These are phyloP conservation scores for Indicator indicator DNA, from an alignment of 2,113 vertebrate genomes.

Conservation along the genomic window DNA sequence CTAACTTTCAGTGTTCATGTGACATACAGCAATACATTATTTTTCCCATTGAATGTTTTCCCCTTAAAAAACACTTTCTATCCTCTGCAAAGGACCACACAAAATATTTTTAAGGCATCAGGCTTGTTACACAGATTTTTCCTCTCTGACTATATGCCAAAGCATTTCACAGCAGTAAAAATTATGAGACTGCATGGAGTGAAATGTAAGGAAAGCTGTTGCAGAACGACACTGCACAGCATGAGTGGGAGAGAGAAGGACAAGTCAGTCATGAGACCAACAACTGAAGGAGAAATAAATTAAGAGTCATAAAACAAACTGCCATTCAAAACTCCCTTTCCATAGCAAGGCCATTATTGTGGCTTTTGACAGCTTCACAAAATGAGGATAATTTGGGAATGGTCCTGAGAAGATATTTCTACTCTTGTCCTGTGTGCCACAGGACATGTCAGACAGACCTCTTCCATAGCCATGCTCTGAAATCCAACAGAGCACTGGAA, in stretches of 20 bases:
- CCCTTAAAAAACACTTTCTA: neutral
- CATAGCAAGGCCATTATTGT: neutral
- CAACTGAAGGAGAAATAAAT: conserved; percentile 46
- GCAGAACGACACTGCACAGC: neutral
- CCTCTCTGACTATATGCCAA: neutral
- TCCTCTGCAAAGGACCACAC: neutral
- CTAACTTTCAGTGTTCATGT: neutral
- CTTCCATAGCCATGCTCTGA: neutral
- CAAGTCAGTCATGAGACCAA: conserved; percentile 23
- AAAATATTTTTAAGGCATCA: conserved; percentile 24
- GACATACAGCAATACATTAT: neutral
- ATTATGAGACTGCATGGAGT: neutral
- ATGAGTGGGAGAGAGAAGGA: neutral
- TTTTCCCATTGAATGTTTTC: neutral
- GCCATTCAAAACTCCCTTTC: conserved; percentile 34
- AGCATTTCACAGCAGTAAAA: conserved; percentile 3
- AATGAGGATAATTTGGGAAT: neutral
- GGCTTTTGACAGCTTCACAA: neutral
- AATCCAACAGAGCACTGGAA: neutral
- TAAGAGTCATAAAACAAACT: conserved; percentile 47
- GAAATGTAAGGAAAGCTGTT: conserved; percentile 38
- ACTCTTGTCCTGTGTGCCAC: neutral
- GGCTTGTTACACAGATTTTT: conserved; percentile 19
- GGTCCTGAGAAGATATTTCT: neutral
- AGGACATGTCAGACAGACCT: neutral